Evolutionary conservation across 2,888 invertebrate species (phyloP).

Genomic region (Chymomyza caudatula): DNA sequence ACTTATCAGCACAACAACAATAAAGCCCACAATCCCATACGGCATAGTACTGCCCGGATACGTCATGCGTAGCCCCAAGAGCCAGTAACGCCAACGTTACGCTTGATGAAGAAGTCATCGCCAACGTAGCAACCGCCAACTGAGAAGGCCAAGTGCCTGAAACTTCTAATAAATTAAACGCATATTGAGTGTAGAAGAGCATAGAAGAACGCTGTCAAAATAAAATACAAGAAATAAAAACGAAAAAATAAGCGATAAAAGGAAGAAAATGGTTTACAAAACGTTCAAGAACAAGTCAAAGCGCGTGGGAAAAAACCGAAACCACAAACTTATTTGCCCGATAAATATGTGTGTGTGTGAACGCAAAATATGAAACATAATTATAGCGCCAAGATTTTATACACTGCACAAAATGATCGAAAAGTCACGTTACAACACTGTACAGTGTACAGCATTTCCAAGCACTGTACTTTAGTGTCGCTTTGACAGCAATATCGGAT

Average conservation of each 20-base stretch:
- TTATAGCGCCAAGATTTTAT: too few species aligned
- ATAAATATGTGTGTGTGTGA: not conserved
- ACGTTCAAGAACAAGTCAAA: not conserved
- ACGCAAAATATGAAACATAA: too few species aligned
- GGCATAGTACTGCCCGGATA: not conserved
- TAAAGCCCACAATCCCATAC: not conserved
- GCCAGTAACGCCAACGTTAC: not conserved
- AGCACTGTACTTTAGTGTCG: too few species aligned
- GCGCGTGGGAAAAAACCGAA: slow-evolving; percentile 45
- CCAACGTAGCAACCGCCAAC: not conserved
- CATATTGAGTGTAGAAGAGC: not conserved
- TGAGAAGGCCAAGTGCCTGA: not conserved
- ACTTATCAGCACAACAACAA: not conserved
- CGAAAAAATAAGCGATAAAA: not conserved
- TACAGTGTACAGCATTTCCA: too few species aligned
- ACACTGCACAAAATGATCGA: too few species aligned
- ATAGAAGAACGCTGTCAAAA: not conserved
- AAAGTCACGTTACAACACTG: too few species aligned
- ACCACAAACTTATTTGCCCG: slow-evolving; percentile 29
- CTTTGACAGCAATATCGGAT: too few species aligned
- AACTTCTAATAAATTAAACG: slow-evolving; percentile 1
- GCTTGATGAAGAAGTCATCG: not conserved
- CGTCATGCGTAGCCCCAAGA: not conserved
- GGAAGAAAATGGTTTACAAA: not conserved
- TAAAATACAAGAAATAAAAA: not conserved